Base-by-base conservation (phyloP, 2,113 vertebrate genomes). In the Motacilla alba region DNA sequence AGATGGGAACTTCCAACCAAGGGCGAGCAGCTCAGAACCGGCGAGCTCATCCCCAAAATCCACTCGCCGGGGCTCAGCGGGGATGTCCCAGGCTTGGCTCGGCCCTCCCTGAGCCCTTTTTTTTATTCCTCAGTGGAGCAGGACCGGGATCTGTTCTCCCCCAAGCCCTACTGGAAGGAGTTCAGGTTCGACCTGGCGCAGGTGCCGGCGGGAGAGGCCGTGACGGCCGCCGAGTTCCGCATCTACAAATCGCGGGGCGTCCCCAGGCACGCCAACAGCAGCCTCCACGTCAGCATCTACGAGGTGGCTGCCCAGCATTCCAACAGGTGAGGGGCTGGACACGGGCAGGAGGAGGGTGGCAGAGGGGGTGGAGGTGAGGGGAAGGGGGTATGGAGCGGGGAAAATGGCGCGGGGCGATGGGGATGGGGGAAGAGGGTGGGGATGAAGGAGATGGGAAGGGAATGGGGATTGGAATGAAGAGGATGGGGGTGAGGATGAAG, bases 101-200 rank as follows among this genome's bases (percentile, higher is more conserved):
- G 24, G 58, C 73, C 82, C 49, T 2, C n/a, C 33, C 69, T 79
- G 64, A 95, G 4, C 66, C 67, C 18, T 58, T 33, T 90, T 59
- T 33, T 89, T 21, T 63, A 2, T 7, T 55, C 37, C 41, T 1
- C 98, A 99, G 99, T 99, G 90, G 99, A 99, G 96, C 98, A 98
- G 58, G 99, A 99, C 97, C 97, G 96, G 8, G 98, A 99, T 76
- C 95, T 98, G 81, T 97, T 98, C 92, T 99, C 98, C 4, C 98
- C 98, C 3, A 98, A 98, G 56, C 99, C 99, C 0, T 99, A 99
- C 96, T 99, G 99, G 99, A 99, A 99, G 96, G 99, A 99, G 98
- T 99, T 99, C 87, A 97, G 97, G 8, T 99, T 99, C 22, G 99
- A 99, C 96, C 98, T 99, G 97, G 98, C 99, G 0, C 99, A 99